A percentile compares a stretch with the other conserved stretches of the same genome.
phyloP scores from a whole-genome alignment of 2,797 vertebrate genomes.

The Sebastes iracundus region DNA sequence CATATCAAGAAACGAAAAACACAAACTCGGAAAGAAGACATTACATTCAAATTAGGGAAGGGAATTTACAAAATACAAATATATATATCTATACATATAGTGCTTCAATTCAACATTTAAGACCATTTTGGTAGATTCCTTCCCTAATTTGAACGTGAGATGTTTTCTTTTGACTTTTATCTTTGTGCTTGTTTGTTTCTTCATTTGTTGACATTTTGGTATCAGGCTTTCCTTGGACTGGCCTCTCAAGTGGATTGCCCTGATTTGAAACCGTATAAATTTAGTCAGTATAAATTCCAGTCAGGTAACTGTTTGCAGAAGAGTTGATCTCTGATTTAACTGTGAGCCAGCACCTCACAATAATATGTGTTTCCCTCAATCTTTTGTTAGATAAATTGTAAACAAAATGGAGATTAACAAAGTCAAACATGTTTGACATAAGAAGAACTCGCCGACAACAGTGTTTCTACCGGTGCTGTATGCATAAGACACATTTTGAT shows the following conservation, averaged over 20 bases:
- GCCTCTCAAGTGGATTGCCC: not conserved
- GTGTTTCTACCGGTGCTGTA: not conserved
- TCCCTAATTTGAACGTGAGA: not conserved
- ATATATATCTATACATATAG: not conserved
- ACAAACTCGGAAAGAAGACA: not conserved
- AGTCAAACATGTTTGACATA: slow-evolving; percentile 1
- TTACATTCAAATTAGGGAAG: not conserved
- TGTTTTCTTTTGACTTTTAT: not conserved
- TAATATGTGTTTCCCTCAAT: not conserved
- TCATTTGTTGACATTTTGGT: not conserved
- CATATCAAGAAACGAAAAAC: not conserved
- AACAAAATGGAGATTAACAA: slow-evolving; percentile 24
- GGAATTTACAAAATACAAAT: not conserved
- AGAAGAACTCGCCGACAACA: not conserved
- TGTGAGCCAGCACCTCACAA: not conserved
- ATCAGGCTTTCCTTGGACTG: not conserved
- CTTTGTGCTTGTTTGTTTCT: not conserved
- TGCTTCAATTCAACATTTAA: not conserved
- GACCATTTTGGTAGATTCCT: not conserved
- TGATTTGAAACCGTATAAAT: slow-evolving; percentile 21
- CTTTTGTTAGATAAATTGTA: not conserved
- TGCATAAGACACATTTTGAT: not conserved
- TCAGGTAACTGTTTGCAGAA: slow-evolving; percentile 26
- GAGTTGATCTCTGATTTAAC: not conserved
- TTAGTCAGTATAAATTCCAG: not conserved